Base-by-base conservation (phyloP, 2,113 vertebrate genomes). In the Microtus richardsoni region DNA sequence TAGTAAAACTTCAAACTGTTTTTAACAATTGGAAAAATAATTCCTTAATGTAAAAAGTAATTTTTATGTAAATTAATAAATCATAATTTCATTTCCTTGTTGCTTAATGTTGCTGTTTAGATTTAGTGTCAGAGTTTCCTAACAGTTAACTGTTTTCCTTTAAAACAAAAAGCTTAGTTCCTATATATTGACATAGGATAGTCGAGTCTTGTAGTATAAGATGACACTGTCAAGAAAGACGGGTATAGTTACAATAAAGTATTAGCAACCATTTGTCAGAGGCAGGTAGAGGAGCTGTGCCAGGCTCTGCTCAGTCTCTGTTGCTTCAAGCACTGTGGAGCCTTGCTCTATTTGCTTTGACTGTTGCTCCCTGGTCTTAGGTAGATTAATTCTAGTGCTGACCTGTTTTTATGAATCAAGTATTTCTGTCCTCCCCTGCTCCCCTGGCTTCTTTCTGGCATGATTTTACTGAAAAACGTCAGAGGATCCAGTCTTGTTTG, bases 51-150 rank as follows among this genome's bases (percentile, higher is more conserved):
- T 99, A 99, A 99, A 99, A 98, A 98, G 97, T 98, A 98, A 99
- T 99, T 99, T 99, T 99, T 99, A 99, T 99, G 99, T 99, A 99
- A 99, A 99, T 98, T 97, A 99, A 99, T 99, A 98, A 98, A 99
- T 99, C 98, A 98, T 98, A 98, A 98, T 98, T 99, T 98, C 98
- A 98, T 99, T 98, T 98, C 98, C 97, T 98, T 95, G 96, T 98
- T 98, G 98, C 98, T 99, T 98, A 98, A 99, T 98, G 98, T 98
- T 99, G 98, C 98, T 99, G 98, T 99, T 99, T 99, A 99, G 98
- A 98, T 99, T 99, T 99, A 99, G 98, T 99, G 99, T 99, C 98
- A 98, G 98, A 98, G 98, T 98, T 99, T 98, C 98, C 98, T 99
- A 99, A 98, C 99, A 99, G 98, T 98, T 99, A 98, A 98, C 98